Base-by-base conservation (phyloP, 2,113 vertebrate genomes). In the Columba janthina region DNA sequence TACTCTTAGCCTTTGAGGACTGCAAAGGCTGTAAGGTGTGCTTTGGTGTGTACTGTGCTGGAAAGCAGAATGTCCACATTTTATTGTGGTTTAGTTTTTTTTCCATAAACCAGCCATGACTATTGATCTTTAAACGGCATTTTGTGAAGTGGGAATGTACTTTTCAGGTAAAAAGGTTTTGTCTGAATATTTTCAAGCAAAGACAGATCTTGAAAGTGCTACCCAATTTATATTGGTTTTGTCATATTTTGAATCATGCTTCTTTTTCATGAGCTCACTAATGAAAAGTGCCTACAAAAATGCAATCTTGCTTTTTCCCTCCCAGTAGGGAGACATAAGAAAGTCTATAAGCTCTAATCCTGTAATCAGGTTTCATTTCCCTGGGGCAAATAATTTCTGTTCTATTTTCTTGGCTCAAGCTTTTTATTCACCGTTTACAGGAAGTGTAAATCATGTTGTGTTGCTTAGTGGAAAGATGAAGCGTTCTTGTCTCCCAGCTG, bases 281-380 rank as follows among this genome's bases (percentile, higher is more conserved):
- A 36, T 42, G 60, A 87, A 78, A 91, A 91, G 65, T 75, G 34
- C 70, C 53, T 85, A 16, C 32, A 82, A 74, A 93, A 80, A 9
- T 1, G 1, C 2, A 4, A 0, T 66, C 28, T 51, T 81, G 6
- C n/a, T 8, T 74, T 15, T 72, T 79, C 6, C 28, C 11, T 62
- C 10, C 16, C 22, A 31, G 36, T 21, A 51, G 21, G 24, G 81
- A 88, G 26, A 36, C 9, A 6, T 17, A 22, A 72, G 38, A 9
- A 90, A 80, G 18, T 64, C 16, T 77, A 15, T 46, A 22, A 74
- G n/a, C 20, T 46, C 20, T 60, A 76, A 85, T 69, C 24, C 15
- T 86, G 0, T 48, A 73, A 53, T 71, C 26, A 10, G 56, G 15
- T 4, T 74, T 20, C 2, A 2, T 73, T 93, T 88, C 34, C 77